Evolutionary conservation across 2,113 vertebrate species (phyloP).

Genomic region (Tragelaphus imberbis): DNA sequence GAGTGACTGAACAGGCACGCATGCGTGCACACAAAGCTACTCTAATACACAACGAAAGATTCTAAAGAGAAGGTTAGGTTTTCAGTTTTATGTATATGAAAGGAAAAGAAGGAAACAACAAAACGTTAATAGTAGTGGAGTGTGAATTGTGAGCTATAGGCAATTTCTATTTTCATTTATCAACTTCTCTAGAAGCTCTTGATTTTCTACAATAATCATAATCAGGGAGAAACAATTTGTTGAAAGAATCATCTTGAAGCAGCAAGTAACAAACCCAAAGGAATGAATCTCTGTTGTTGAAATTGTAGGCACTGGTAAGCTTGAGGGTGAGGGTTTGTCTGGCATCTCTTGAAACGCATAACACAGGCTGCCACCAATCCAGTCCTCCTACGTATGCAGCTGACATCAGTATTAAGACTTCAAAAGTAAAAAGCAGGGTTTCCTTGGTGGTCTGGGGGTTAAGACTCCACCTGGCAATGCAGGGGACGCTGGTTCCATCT

Average conservation of each 20-base stretch:
- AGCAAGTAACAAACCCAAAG: slow-evolving; percentile 4
- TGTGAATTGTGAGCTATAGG: neutral
- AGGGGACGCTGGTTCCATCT: neutral
- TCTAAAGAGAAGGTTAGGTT: slow-evolving; percentile 4
- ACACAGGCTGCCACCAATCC: slow-evolving; percentile 5
- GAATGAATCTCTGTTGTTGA: slow-evolving; percentile 36
- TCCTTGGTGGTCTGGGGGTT: neutral
- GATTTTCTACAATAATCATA: slow-evolving; percentile 23
- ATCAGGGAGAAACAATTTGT: slow-evolving; percentile 12
- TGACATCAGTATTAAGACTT: slow-evolving; percentile 39
- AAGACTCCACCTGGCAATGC: neutral
- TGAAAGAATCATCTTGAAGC: slow-evolving; percentile 32
- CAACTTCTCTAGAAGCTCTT: slow-evolving; percentile 16
- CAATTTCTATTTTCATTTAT: slow-evolving; percentile 35
- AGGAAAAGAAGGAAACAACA: neutral
- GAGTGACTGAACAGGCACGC: neutral
- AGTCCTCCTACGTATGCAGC: slow-evolving; percentile 16
- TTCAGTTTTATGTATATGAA: slow-evolving; percentile 12
- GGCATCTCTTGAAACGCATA: slow-evolving; percentile 16
- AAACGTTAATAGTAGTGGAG: neutral
- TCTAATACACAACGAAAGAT: neutral
- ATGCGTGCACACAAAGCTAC: neutral
- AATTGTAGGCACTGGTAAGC: slow-evolving; percentile 2
- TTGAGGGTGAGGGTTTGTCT: neutral
- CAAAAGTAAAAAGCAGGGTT: neutral